phyloP scores from a whole-genome alignment of 2,113 vertebrate genomes.

The Aplodontia rufa region DNA sequence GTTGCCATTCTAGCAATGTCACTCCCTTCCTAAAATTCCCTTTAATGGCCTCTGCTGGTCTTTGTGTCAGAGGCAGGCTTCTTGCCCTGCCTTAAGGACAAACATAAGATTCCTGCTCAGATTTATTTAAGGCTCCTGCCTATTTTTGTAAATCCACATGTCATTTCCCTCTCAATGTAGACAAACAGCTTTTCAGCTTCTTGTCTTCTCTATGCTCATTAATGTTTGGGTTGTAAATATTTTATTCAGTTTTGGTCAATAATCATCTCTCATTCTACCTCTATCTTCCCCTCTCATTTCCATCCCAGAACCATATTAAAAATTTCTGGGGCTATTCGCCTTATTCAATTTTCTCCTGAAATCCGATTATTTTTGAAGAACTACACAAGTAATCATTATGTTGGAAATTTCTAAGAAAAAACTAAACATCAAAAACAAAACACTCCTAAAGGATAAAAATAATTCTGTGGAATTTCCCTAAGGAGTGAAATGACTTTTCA shows the following conservation, averaged over 20 bases:
- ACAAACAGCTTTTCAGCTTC: background rate
- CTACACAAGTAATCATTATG: background rate
- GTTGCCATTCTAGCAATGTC: conserved; percentile 66
- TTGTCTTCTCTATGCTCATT: background rate
- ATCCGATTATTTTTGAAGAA: conserved; percentile 36
- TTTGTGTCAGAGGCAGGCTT: background rate
- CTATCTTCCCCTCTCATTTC: background rate
- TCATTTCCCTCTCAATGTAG: background rate
- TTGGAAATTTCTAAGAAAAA: conserved; percentile 35
- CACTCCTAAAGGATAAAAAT: conserved; percentile 60
- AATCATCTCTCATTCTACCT: conserved; percentile 31
- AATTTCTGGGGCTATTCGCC: background rate
- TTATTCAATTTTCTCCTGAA: conserved; percentile 32
- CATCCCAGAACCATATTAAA: background rate
- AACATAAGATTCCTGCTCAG: conserved; percentile 42
- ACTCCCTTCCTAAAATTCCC: conserved; percentile 61
- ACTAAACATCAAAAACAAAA: conserved; percentile 48
- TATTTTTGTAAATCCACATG: conserved; percentile 38
- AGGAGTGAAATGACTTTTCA: conserved; percentile 48
- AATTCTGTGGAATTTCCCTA: conserved; percentile 64
- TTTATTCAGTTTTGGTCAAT: conserved; percentile 32
- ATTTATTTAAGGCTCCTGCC: conserved; percentile 48
- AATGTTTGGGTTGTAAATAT: conserved; percentile 34
- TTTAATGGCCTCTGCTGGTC: conserved; percentile 58
- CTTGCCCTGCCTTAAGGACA: conserved; percentile 52